Base-by-base conservation (phyloP, 2,113 vertebrate genomes). In the Theristicus caerulescens region DNA sequence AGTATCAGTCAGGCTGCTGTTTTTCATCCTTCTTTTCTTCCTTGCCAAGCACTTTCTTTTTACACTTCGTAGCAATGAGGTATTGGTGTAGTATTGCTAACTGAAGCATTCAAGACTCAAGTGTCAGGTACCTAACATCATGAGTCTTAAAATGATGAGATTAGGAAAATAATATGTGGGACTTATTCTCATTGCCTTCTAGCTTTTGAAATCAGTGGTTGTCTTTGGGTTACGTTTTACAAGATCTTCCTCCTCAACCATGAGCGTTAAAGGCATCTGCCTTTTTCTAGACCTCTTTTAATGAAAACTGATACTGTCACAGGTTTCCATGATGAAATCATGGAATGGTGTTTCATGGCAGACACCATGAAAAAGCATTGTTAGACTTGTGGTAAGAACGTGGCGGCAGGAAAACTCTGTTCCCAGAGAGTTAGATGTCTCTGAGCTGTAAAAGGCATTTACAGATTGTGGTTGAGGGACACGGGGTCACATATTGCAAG, bases 341-440 rank as follows among this genome's bases (percentile, higher is more conserved):
- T n/a, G 71, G 73, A 76, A 16, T 25, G 38, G 66, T 11, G 24
- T 40, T 78, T 57, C 10, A 3, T 21, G 47, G 65, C 42, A 80
- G 38, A 24, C 20, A 9, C 64, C 1, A 0, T 47, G 40, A 42
- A n/a, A 36, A 78, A 92, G 59, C 0, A 0, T 18, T 34, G 15
- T 64, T 10, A 5, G 57, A 21, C 22, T 19, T 17, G 6, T 17
- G 42, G 10, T 22, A 62, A 69, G 66, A 61, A 16, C 6, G 11
- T 6, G 32, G 40, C 34, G 64, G 40, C 62, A 72, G 62, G 47
- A 61, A 62, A 80, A 36, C 34, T 54, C 52, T 11, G 4, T 40
- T 49, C 42, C 24, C 4, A 8, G 38, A 61, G 36, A 51, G 8
- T 0, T 58, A 13, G 81, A 46, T 27, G 13, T 59, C 47, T 77